phyloP scores from a whole-genome alignment of 1,140 invertebrate species.

The Drosophila ficusphila region DNA sequence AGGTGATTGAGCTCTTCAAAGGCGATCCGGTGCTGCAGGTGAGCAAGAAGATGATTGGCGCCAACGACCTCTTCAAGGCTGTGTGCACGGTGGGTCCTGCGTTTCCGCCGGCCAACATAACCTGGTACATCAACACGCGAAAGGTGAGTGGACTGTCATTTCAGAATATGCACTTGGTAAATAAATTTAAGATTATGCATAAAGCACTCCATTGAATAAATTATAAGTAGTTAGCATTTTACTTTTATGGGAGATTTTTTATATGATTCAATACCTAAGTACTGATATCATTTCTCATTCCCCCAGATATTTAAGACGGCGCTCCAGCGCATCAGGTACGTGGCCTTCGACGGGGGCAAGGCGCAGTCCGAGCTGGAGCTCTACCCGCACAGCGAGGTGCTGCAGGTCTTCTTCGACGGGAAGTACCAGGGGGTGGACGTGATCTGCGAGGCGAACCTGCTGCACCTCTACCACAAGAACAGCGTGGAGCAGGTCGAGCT shows the following conservation, averaged over 20 bases:
- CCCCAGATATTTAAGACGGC: conserved; percentile 75
- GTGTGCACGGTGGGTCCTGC: conserved; percentile 86
- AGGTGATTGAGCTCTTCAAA: conserved; percentile 86
- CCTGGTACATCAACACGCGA: conserved; percentile 89
- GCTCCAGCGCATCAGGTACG: conserved; percentile 77
- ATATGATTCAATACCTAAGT: too few species aligned
- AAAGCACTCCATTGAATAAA: too few species aligned
- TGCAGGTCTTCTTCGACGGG: conserved; percentile 80
- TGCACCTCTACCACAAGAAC: conserved; percentile 82
- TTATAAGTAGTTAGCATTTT: too few species aligned
- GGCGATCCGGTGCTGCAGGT: conserved; percentile 81
- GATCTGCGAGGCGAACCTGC: conserved; percentile 79
- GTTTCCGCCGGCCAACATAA: conserved; percentile 88
- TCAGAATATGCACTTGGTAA: not conserved
- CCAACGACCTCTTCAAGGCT: conserved; percentile 83
- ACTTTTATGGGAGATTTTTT: too few species aligned
- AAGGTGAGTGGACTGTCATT: conserved; percentile 85
- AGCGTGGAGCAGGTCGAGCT: conserved; percentile 73
- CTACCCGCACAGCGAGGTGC: conserved; percentile 76
- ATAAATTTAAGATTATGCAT: too few species aligned
- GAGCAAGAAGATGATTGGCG: conserved; percentile 79
- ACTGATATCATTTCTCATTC: not conserved
- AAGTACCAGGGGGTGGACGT: conserved; percentile 80
- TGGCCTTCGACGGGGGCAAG: conserved; percentile 75
- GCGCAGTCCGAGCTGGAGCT: conserved; percentile 79